phyloP scores from a whole-genome alignment of 2,113 vertebrate genomes.

The Tachysurus fulvidraco region DNA sequence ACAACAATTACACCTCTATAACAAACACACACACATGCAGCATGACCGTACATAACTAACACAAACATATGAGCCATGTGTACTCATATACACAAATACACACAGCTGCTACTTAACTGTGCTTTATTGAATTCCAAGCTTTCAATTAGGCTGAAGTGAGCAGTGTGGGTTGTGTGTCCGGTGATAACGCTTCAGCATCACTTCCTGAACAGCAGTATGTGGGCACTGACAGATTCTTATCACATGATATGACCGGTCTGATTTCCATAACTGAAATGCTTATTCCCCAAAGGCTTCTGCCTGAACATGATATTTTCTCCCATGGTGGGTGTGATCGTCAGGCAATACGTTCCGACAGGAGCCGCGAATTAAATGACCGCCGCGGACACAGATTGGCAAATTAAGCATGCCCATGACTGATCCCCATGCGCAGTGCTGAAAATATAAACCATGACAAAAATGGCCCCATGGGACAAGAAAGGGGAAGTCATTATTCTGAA shows the following conservation, averaged over 20 bases:
- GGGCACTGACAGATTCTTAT: conserved; percentile 40
- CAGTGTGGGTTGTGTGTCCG: not conserved
- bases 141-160: conserved; percentile 40
- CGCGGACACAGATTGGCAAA: conserved; percentile 26
- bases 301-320: conserved; percentile 43
- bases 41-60: not conserved
- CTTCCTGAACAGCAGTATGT: conserved; percentile 4
- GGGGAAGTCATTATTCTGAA: conserved; percentile 39
- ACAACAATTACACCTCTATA: not conserved
- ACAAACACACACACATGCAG: not conserved
- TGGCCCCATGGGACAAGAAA: conserved; percentile 20
- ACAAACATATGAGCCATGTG: not conserved
- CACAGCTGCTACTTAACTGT: conserved; percentile 34
- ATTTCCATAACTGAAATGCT: conserved; percentile 33
- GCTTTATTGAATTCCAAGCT: conserved; percentile 24
- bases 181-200: not conserved
- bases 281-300: not conserved
- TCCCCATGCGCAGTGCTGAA: conserved; percentile 1
- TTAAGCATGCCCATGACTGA: conserved; percentile 13
- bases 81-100: conserved; percentile 1
- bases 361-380: not conserved
- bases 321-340: conserved; percentile 30
- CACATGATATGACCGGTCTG: conserved; percentile 10
- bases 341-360: not conserved
- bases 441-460: conserved; percentile 41